Conservation (phyloP, 2,888 invertebrate genomes). For the Oxyteleia sp. region DNA sequence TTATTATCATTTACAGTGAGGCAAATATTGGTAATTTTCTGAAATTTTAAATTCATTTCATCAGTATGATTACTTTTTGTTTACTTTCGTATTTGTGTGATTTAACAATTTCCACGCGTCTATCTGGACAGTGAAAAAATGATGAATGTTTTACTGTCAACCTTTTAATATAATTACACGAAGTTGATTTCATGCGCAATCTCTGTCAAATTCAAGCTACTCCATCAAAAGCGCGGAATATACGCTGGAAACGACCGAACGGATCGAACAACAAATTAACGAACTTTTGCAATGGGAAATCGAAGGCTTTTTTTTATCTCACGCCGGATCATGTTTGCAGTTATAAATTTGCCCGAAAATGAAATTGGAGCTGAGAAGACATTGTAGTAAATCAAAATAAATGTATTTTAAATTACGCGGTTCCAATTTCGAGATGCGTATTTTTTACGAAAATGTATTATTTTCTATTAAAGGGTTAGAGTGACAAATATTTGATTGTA, state of each 20-base stretch:
- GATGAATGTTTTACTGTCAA: conserved; percentile 49
- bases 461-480: conserved; percentile 5
- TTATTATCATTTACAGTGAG: not conserved
- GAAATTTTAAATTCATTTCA: conserved; percentile 9
- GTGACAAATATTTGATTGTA: no score
- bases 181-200: conserved; percentile 54
- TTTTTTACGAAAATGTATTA: conserved; percentile 18
- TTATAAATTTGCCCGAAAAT: conserved; percentile 44
- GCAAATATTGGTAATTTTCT: not conserved
- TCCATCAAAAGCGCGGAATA: conserved; percentile 40
- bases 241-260: not conserved
- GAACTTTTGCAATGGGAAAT: conserved; percentile 43
- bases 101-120: conserved; percentile 2
- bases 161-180: conserved; percentile 58
- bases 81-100: not conserved
- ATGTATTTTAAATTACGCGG: conserved; percentile 26
- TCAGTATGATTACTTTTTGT: conserved; percentile 11
- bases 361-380: conserved; percentile 34
- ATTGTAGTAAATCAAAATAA: conserved; percentile 41
- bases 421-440: conserved; percentile 5
- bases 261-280: conserved; percentile 61
- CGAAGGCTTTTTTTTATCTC: conserved; percentile 38
- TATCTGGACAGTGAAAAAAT: conserved; percentile 24
- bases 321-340: conserved; percentile 33
- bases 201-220: conserved; percentile 56